Conservation (phyloP, 2,113 vertebrate genomes). For the Dermatemys mawii region DNA sequence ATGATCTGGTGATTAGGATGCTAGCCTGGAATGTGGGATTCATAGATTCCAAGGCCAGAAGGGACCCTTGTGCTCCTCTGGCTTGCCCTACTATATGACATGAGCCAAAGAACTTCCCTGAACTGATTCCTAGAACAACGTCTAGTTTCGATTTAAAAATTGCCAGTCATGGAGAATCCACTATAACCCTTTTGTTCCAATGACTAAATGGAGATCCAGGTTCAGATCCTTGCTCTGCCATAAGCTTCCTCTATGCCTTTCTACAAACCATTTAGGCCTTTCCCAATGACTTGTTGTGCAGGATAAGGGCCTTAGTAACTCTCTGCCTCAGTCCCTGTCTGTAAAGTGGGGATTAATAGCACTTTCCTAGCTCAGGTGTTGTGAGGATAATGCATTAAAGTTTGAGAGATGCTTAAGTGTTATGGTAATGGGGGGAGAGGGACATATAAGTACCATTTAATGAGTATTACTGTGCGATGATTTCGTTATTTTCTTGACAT, state of each 20-base stretch:
- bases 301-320: not conserved
- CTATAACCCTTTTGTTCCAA: not conserved
- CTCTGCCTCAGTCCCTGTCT: not conserved
- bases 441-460: not conserved
- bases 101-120: not conserved
- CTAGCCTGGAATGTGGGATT: not conserved
- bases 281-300: not conserved
- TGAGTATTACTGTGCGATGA: not conserved
- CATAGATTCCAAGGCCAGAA: not conserved
- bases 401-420: not conserved
- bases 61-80: not conserved
- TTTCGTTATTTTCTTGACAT: conserved; percentile 2
- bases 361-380: not conserved
- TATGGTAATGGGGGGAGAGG: not conserved
- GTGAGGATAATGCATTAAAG: not conserved
- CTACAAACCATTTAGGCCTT: not conserved
- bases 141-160: not conserved
- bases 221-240: not conserved
- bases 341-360: not conserved
- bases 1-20: not conserved
- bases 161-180: not conserved
- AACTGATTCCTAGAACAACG: not conserved
- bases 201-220: not conserved
- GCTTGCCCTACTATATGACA: not conserved
- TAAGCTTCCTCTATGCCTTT: not conserved